phyloP scores from a whole-genome alignment of 2,797 vertebrate species.

The Sebastes itinus region DNA sequence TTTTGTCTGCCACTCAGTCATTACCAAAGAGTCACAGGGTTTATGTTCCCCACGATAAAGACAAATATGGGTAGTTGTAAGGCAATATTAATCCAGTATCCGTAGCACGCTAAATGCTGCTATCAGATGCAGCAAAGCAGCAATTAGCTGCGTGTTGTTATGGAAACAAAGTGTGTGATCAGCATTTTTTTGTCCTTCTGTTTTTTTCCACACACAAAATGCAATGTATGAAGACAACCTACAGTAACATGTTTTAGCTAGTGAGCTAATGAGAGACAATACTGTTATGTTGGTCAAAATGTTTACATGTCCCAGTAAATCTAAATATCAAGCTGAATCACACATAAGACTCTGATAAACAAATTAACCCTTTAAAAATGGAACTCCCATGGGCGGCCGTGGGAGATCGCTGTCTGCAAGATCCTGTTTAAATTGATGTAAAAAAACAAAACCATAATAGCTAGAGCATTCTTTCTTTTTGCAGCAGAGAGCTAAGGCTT shows the following conservation, averaged over 20 bases:
- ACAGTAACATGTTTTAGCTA: background rate
- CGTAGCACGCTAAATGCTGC: background rate
- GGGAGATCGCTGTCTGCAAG: too few species aligned
- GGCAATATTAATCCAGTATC: conserved; percentile 1
- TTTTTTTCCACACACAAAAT: background rate
- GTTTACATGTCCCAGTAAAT: background rate
- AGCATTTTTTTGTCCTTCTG: background rate
- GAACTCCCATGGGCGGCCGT: too few species aligned
- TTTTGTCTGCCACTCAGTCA: conserved; percentile 1
- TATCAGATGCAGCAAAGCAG: background rate
- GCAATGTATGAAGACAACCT: background rate
- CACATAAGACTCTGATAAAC: background rate
- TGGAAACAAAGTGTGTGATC: background rate
- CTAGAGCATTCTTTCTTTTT: too few species aligned
- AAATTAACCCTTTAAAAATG: background rate
- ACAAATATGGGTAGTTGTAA: background rate
- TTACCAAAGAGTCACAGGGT: background rate
- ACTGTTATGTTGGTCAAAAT: background rate
- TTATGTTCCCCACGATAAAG: background rate
- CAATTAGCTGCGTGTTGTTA: background rate
- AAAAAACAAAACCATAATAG: too few species aligned
- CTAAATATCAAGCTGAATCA: background rate
- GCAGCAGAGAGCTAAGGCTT: too few species aligned
- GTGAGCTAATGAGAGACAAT: background rate
- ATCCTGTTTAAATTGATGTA: too few species aligned